Conservation (phyloP, 2,888 invertebrate species). For the Theodoxus fluviatilis region DNA sequence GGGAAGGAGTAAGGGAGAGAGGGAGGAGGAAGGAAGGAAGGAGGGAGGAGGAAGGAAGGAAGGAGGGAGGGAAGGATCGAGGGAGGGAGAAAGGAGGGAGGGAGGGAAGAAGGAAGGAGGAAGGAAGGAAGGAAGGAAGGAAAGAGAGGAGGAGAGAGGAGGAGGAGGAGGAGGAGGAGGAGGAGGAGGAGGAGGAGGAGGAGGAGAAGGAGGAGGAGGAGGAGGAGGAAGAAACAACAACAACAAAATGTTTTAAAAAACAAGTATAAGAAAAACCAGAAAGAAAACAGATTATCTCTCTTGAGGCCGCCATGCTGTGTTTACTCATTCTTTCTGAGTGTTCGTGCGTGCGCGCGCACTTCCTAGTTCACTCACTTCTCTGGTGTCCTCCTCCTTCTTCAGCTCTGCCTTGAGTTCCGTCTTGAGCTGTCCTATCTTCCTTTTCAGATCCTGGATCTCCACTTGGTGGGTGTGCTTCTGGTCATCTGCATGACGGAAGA, state of each 20-base stretch:
- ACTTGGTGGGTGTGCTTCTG: constrained; percentile 41
- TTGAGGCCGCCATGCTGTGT: background rate
- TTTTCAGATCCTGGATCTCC: constrained; percentile 53
- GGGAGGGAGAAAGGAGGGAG: no score
- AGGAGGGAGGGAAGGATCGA: no score
- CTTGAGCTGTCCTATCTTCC: constrained; percentile 52
- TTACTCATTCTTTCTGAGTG: no score
- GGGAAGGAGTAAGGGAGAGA: no score
- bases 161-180: no score
- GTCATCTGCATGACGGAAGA: constrained; percentile 33
- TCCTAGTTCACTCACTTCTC: constrained; percentile 35
- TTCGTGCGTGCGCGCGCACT: background rate
- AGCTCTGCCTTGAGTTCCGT: constrained; percentile 50
- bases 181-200: no score
- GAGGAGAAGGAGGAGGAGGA: no score
- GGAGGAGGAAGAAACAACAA: background rate
- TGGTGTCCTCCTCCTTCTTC: constrained; percentile 41
- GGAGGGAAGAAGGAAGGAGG: no score
- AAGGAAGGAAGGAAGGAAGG: no score
- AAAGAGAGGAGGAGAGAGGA: no score
- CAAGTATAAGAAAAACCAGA: background rate
- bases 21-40: no score
- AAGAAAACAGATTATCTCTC: background rate
- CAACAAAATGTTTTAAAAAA: background rate
- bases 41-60: no score